These are phyloP conservation scores for Xestia c-nigrum DNA, from an alignment of 2,888 invertebrate genomes.

Conservation along the genomic window DNA sequence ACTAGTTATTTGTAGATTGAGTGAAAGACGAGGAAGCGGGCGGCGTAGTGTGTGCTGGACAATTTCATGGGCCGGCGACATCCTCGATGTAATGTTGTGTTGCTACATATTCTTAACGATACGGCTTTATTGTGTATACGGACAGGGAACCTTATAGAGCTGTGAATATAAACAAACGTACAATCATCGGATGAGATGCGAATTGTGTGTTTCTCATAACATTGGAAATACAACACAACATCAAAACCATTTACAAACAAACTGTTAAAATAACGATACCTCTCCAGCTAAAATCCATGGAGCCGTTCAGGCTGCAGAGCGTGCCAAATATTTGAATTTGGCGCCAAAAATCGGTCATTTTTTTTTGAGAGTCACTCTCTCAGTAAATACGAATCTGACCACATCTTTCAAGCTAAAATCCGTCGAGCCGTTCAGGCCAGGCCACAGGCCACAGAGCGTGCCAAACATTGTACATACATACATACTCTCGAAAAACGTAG, in stretches of 20 bases:
- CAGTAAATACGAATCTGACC: too few relatives aligned
- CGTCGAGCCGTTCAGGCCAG: too few relatives aligned
- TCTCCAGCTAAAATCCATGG: too few relatives aligned
- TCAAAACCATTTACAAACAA: neutral
- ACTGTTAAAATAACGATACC: neutral
- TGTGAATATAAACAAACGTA: neutral
- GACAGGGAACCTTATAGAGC: constrained; percentile 27
- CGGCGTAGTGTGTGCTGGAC: constrained; percentile 18
- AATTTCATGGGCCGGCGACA: constrained; percentile 64
- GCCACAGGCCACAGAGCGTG: too few relatives aligned
- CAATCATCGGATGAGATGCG: neutral
- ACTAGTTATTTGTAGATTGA: constrained; percentile 29
- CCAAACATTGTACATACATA: too few relatives aligned
- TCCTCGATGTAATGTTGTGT: constrained; percentile 60
- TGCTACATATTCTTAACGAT: constrained; percentile 61
- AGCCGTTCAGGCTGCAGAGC: too few relatives aligned
- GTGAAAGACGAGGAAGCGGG: constrained; percentile 57
- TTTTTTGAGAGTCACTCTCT: too few relatives aligned
- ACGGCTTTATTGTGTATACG: constrained; percentile 51
- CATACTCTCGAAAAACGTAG: too few relatives aligned
- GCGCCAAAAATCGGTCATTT: too few relatives aligned
- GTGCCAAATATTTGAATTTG: too few relatives aligned
- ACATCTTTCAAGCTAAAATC: too few relatives aligned
- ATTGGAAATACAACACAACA: neutral
- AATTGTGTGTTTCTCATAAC: neutral